phyloP scores from a whole-genome alignment of 2,113 vertebrate species.

The Bufo gargarizans region DNA sequence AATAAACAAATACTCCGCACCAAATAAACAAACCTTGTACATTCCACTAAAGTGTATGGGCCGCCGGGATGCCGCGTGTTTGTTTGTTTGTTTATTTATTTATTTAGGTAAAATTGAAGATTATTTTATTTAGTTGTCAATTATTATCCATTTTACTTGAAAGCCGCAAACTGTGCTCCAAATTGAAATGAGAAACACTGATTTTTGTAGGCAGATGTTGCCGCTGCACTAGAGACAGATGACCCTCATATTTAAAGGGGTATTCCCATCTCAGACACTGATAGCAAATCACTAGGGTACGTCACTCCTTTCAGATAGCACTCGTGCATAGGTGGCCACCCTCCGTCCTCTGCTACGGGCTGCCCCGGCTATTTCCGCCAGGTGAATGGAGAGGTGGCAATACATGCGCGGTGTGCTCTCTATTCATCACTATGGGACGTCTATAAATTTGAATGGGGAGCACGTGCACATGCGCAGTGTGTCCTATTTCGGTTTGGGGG shows the following conservation, averaged over 20 bases:
- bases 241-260: neutral
- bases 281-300: too few species aligned
- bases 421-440: too few species aligned
- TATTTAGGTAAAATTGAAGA: neutral
- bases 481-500: too few species aligned
- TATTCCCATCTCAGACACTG: too few species aligned
- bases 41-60: neutral
- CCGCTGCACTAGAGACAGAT: neutral
- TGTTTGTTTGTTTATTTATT: neutral
- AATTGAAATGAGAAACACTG: neutral
- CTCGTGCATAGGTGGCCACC: too few species aligned
- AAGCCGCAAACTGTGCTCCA: neutral
- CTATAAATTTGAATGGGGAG: too few species aligned
- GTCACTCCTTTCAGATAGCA: too few species aligned
- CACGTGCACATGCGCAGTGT: too few species aligned
- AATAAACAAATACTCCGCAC: conserved; percentile 14
- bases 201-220: neutral
- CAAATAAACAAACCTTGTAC: neutral
- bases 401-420: too few species aligned
- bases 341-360: too few species aligned
- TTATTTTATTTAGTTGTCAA: neutral
- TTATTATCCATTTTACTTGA: neutral
- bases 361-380: too few species aligned
- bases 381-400: too few species aligned
- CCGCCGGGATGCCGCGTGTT: neutral